phyloP scores from a whole-genome alignment of 1,140 invertebrate species.

The Drosophila serrata region DNA sequence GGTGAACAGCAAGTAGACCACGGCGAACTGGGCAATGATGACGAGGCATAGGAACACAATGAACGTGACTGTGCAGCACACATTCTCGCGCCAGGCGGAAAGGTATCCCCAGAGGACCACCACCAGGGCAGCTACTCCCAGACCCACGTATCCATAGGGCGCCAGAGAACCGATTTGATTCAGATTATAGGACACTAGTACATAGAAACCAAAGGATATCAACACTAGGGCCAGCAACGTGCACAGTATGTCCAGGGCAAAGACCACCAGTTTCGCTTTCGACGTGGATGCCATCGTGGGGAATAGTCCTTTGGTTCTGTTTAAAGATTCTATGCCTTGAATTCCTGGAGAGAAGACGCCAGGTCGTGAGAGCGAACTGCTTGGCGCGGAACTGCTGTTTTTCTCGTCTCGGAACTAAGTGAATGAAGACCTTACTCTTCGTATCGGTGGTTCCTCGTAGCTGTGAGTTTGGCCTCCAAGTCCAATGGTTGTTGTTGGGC shows the following conservation, averaged over 20 bases:
- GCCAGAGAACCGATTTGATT: slow-evolving; percentile 42
- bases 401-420: slow-evolving; percentile 2
- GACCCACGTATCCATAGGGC: slow-evolving; percentile 50
- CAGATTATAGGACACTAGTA: slow-evolving; percentile 60
- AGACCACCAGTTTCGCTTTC: slow-evolving; percentile 64
- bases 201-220: slow-evolving; percentile 74
- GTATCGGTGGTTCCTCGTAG: no score
- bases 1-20: slow-evolving; percentile 41
- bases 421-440: no score
- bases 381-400: slow-evolving; percentile 5
- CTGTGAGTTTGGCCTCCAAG: no score
- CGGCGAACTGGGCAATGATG: slow-evolving; percentile 59
- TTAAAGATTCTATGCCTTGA: slow-evolving; percentile 16
- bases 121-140: slow-evolving; percentile 57
- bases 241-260: slow-evolving; percentile 65
- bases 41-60: slow-evolving; percentile 57
- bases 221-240: slow-evolving; percentile 69
- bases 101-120: slow-evolving; percentile 73
- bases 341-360: slow-evolving; percentile 35
- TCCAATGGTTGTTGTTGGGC: no score
- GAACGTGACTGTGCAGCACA: slow-evolving; percentile 79
- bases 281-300: slow-evolving; percentile 67
- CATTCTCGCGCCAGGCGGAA: slow-evolving; percentile 71
- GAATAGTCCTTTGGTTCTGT: slow-evolving; percentile 1
- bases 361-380: slow-evolving; percentile 12